phyloP scores from a whole-genome alignment of 2,888 invertebrate genomes.

The Lottia scabra region DNA sequence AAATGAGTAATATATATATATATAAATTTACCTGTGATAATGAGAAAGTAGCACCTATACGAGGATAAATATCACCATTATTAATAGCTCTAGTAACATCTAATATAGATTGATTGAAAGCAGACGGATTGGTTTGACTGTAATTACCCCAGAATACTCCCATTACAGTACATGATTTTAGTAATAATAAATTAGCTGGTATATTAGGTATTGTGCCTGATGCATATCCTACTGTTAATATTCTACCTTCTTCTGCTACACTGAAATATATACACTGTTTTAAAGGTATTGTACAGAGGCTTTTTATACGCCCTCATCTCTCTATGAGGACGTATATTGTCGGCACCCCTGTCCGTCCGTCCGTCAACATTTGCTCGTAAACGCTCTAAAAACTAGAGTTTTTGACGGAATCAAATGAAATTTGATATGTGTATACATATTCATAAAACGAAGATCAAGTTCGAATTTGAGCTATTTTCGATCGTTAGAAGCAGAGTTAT shows the following conservation, averaged over 20 bases:
- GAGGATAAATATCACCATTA: slow-evolving; percentile 76
- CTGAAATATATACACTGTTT: slow-evolving; percentile 69
- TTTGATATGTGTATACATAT: too few relatives aligned
- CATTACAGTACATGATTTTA: slow-evolving; percentile 71
- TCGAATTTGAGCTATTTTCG: too few relatives aligned
- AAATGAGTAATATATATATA: too few relatives aligned
- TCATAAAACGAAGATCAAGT: too few relatives aligned
- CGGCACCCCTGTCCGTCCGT: too few relatives aligned
- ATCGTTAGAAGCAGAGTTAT: too few relatives aligned
- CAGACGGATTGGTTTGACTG: slow-evolving; percentile 67
- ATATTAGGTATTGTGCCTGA: slow-evolving; percentile 72
- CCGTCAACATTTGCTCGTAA: too few relatives aligned
- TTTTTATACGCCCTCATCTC: too few relatives aligned
- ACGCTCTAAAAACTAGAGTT: too few relatives aligned
- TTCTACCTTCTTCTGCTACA: slow-evolving; percentile 73
- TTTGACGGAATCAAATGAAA: too few relatives aligned
- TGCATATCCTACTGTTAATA: slow-evolving; percentile 72
- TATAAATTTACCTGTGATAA: slow-evolving; percentile 69
- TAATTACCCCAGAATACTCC: slow-evolving; percentile 72
- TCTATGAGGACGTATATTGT: too few relatives aligned
- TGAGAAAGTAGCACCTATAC: slow-evolving; percentile 73
- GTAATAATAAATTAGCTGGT: slow-evolving; percentile 67
- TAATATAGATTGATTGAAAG: slow-evolving; percentile 74
- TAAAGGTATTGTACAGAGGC: too few relatives aligned
- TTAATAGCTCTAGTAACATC: slow-evolving; percentile 76